phyloP scores from a whole-genome alignment of 2,113 vertebrate species.

The Dendropsophus ebraccatus region DNA sequence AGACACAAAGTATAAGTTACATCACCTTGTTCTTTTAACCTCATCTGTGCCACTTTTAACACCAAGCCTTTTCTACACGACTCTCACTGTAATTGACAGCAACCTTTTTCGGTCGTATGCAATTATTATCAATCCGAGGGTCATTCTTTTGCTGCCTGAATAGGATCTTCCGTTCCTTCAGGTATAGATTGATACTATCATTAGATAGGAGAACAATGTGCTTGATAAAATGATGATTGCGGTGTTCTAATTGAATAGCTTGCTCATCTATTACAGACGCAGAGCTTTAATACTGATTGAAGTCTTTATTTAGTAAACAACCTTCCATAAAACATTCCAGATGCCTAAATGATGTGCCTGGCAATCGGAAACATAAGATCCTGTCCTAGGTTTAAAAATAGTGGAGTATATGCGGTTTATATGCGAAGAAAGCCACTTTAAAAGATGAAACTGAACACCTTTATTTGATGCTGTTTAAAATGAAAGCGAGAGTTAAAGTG shows the following conservation, averaged over 20 bases:
- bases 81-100: not conserved
- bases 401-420: no score
- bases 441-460: not conserved
- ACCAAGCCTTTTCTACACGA: not conserved
- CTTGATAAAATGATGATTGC: slow-evolving; percentile 36
- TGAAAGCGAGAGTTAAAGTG: slow-evolving; percentile 15
- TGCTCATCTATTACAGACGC: not conserved
- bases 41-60: not conserved
- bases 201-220: slow-evolving; percentile 37
- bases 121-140: not conserved
- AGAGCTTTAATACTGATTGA: slow-evolving; percentile 17
- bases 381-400: no score
- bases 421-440: slow-evolving; percentile 19
- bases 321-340: not conserved
- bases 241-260: slow-evolving; percentile 21
- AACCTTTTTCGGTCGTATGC: not conserved
- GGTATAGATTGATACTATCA: slow-evolving; percentile 23
- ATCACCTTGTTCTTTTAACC: not conserved
- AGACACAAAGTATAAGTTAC: not conserved
- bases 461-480: not conserved
- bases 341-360: not conserved
- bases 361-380: not conserved
- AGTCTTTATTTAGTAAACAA: slow-evolving; percentile 19
- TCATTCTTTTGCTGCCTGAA: not conserved
- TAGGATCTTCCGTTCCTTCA: not conserved